Evolutionary conservation across 2,113 vertebrate species (phyloP), one percentile per base, ranked within the genome.

Genomic region (Pangasianodon gigas): DNA sequence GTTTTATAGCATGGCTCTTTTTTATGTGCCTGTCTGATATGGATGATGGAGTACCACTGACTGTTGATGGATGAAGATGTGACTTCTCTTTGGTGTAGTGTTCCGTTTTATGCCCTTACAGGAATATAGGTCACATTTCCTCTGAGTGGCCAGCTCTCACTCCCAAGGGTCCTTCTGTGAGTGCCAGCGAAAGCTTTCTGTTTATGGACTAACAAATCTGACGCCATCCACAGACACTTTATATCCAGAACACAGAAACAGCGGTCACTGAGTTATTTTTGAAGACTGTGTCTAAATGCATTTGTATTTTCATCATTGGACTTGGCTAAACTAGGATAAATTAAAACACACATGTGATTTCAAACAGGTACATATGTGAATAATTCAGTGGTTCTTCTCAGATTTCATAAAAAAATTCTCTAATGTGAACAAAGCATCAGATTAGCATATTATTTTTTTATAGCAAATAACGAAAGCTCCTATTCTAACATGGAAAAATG

Each of bases 91-190:
- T 75, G 52, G 85, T 58, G 60, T 37, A 74, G 51, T 52, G 56
- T 87, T 83, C 56, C 54, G 80, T 89, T 56, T 52, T 84, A 41
- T 86, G 86, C 74, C 91, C 88, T 91, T 93, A 93, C 90, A 75
- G 91, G 90, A 93, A 95, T 94, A 92, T 94, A 92, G 95, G 93
- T 92, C 92, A 93, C 54, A 89, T 90, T 84, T 88, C 77, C 81
- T 92, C 89, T 88, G 81, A 89, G 83, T 90, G 89, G 90, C 91
- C 91, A 82, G 85, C 41, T 87, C 84, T 88, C 82, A 69, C 85
- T 84, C 58, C 74, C 82, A 75, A 48, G 60, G 87, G 87, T 44
- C 51, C 86, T 58, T 74, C 71, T 82, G 60, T 41, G n/a, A 65
- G 54, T 4, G 16, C 67, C 5, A 86, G 69, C 41, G 18, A 74